Percentiles rank a stretch among this genome's conserved stretches.
Conservation (phyloP, 2,113 vertebrate species). For the Kryptolebias marmoratus region DNA sequence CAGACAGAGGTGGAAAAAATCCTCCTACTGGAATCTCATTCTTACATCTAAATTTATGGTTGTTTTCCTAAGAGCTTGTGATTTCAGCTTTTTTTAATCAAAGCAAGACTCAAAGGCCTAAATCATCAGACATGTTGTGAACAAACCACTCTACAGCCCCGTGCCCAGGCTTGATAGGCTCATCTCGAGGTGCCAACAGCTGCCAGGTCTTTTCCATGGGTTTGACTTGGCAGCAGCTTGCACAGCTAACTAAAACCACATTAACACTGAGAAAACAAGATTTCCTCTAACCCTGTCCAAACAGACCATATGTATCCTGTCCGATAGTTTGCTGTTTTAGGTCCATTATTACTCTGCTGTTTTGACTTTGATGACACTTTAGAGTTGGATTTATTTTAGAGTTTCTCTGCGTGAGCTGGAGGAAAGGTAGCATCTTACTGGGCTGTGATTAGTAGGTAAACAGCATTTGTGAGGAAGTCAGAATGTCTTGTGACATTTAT, state of each 20-base stretch:
- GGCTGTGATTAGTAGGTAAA: no score
- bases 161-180: constrained; percentile 59
- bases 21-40: constrained; percentile 51
- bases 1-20: constrained; percentile 61
- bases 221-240: constrained; percentile 30
- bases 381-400: no score
- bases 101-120: constrained; percentile 25
- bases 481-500: no score
- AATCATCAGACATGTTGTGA: constrained; percentile 57
- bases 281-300: neutral
- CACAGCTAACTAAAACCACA: constrained; percentile 21
- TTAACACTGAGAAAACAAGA: constrained; percentile 15
- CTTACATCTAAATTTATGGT: constrained; percentile 47
- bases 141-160: constrained; percentile 42
- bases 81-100: constrained; percentile 65
- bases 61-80: constrained; percentile 49
- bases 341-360: no score
- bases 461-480: no score
- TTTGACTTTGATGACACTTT: no score
- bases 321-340: no score
- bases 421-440: no score
- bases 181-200: constrained; percentile 36
- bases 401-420: no score
- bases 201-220: constrained; percentile 50
- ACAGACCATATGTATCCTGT: neutral